Conservation (phyloP, 2,888 invertebrate species). For the Hedychridium roseum region DNA sequence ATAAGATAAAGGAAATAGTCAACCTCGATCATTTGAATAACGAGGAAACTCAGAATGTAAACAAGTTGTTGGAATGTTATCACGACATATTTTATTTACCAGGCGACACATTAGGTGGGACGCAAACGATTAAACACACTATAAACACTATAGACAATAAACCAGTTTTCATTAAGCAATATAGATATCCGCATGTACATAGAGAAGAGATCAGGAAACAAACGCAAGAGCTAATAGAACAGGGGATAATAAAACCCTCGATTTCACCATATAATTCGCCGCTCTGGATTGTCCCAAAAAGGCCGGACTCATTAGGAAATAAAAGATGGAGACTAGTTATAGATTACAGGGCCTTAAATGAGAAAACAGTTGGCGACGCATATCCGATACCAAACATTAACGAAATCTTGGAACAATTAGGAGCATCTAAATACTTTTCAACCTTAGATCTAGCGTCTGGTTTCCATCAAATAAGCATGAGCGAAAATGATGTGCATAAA, state of each 20-base stretch:
- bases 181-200: constrained; percentile 16
- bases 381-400: constrained; percentile 21
- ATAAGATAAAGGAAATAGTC: background rate
- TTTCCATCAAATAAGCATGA: constrained; percentile 3
- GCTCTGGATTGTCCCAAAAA: constrained; percentile 24
- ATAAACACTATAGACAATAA: constrained; percentile 12
- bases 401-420: constrained; percentile 19
- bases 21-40: constrained; percentile 12
- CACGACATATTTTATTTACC: constrained; percentile 13
- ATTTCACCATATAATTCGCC: constrained; percentile 14
- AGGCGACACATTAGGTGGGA: constrained; percentile 15
- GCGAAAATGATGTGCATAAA: constrained; percentile 23
- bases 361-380: constrained; percentile 16
- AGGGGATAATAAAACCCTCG: constrained; percentile 14
- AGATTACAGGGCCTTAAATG: constrained; percentile 20
- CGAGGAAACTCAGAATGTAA: constrained; percentile 5
- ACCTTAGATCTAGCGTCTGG: constrained; percentile 3
- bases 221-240: constrained; percentile 9
- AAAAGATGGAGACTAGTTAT: constrained; percentile 18
- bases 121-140: constrained; percentile 1
- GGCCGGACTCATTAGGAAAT: constrained; percentile 13
- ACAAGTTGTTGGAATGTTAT: background rate
- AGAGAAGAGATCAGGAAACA: constrained; percentile 20
- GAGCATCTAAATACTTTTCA: constrained; percentile 19
- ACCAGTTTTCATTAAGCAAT: constrained; percentile 12